These are phyloP conservation scores for Ecliptopera silaceata DNA, from an alignment of 2,888 invertebrate genomes.

Conservation along the genomic window DNA sequence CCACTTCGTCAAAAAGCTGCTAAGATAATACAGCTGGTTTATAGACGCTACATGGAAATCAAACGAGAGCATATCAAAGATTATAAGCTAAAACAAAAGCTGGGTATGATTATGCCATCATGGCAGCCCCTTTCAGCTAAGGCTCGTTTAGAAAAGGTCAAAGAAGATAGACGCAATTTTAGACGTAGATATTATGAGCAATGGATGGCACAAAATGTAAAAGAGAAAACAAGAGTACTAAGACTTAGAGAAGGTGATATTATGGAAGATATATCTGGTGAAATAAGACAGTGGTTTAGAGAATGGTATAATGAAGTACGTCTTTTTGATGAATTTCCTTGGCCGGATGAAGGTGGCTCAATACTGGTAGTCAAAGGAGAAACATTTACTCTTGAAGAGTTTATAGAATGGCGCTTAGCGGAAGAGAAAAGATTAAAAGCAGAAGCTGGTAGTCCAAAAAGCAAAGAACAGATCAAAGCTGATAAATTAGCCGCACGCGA, in stretches of 20 bases:
- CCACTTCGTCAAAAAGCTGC: constrained; percentile 53
- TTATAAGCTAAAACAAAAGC: constrained; percentile 65
- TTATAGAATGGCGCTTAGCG: constrained; percentile 63
- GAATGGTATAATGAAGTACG: constrained; percentile 83
- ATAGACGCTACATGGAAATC: constrained; percentile 71
- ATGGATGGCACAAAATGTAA: constrained; percentile 68
- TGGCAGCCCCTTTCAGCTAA: constrained; percentile 72
- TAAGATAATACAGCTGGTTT: constrained; percentile 55
- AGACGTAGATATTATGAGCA: constrained; percentile 70
- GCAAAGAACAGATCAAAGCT: constrained; percentile 73
- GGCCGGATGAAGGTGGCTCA: constrained; percentile 87
- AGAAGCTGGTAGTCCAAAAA: constrained; percentile 59
- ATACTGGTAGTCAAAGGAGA: constrained; percentile 83
- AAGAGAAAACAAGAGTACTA: constrained; percentile 78
- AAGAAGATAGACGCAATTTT: constrained; percentile 71
- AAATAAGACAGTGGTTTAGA: constrained; percentile 89
- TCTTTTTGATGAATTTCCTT: constrained; percentile 88
- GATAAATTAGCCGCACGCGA: constrained; percentile 67
- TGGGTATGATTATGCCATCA: constrained; percentile 83
- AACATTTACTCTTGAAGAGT: constrained; percentile 84
- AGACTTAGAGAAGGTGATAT: constrained; percentile 81
- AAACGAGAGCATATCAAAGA: constrained; percentile 67
- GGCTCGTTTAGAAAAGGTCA: constrained; percentile 70
- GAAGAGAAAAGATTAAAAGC: constrained; percentile 67
- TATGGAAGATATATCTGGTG: constrained; percentile 89